Conservation (phyloP, 2,888 invertebrate species). For the Pterobdella sp. region DNA sequence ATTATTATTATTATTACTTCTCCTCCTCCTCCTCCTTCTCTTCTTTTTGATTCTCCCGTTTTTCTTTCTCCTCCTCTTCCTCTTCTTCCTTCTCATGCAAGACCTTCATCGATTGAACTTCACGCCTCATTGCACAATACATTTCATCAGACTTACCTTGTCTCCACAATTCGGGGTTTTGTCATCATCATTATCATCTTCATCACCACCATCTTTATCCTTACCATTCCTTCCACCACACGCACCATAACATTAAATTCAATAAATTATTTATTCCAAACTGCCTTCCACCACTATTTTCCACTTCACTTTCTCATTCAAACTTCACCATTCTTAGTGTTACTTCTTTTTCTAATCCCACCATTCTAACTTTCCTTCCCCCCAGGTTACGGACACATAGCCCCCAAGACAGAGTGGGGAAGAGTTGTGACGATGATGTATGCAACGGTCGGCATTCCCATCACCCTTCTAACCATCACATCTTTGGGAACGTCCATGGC, state of each 20-base stretch:
- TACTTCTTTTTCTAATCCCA: background rate
- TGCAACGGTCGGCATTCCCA: slow-evolving; percentile 48
- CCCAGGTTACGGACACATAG: slow-evolving; percentile 49
- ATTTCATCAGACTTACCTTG: background rate
- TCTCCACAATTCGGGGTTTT: background rate
- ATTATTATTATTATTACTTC: slow-evolving; percentile 19
- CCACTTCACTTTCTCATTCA: background rate
- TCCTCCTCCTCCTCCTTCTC: too few species aligned
- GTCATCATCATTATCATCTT: slow-evolving; percentile 15
- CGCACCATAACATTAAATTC: background rate
- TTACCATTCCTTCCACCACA: background rate
- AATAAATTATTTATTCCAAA: background rate
- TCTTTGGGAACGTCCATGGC: slow-evolving; percentile 50
- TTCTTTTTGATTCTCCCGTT: too few species aligned
- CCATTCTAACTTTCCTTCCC: slow-evolving; percentile 26
- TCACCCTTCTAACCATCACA: slow-evolving; percentile 47
- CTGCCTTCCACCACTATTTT: background rate
- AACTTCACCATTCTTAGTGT: background rate
- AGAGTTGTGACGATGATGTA: slow-evolving; percentile 48
- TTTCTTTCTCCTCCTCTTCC: too few species aligned
- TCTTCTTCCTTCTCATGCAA: too few species aligned
- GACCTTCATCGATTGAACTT: too few species aligned
- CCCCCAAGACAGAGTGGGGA: slow-evolving; percentile 46
- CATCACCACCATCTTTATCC: background rate
- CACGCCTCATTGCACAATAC: too few species aligned